Evolutionary conservation across 2,113 vertebrate species (phyloP).

Genomic region (Psittacula cyanocephala): DNA sequence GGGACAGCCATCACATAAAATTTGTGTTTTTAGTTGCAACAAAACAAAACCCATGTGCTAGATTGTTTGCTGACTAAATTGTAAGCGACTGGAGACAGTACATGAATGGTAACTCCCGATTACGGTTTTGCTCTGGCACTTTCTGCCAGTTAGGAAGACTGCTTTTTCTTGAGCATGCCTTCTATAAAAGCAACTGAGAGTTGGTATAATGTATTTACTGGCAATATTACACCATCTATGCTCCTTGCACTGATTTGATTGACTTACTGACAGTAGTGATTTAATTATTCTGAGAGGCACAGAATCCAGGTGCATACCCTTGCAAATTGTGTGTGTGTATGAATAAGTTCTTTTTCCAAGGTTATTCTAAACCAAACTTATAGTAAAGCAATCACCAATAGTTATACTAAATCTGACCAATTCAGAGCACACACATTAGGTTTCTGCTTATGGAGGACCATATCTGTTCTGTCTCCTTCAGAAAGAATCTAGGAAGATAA

Average conservation of each 20-base stretch:
- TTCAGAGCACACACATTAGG: accelerated
- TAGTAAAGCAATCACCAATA: not conserved
- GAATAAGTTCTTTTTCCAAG: not conserved
- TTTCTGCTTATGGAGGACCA: not conserved
- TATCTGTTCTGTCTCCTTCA: not conserved
- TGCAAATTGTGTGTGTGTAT: not conserved
- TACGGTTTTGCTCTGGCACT: not conserved
- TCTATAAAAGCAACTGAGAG: not conserved
- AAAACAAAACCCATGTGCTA: not conserved
- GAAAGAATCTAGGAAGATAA: not conserved
- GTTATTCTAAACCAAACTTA: not conserved
- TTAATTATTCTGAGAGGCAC: not conserved
- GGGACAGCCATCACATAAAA: not conserved
- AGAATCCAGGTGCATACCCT: not conserved
- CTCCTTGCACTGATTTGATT: not conserved
- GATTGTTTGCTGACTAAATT: not conserved
- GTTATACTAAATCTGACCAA: not conserved
- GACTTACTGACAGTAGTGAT: not conserved
- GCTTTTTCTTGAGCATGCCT: not conserved
- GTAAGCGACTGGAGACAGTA: not conserved
- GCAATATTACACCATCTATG: not conserved
- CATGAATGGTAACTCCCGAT: not conserved
- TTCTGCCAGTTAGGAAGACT: not conserved
- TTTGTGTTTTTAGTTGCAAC: not conserved
- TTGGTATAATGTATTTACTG: not conserved